Base-by-base conservation (phyloP, 2,797 vertebrate species). In the Erpetoichthys calabaricus region DNA sequence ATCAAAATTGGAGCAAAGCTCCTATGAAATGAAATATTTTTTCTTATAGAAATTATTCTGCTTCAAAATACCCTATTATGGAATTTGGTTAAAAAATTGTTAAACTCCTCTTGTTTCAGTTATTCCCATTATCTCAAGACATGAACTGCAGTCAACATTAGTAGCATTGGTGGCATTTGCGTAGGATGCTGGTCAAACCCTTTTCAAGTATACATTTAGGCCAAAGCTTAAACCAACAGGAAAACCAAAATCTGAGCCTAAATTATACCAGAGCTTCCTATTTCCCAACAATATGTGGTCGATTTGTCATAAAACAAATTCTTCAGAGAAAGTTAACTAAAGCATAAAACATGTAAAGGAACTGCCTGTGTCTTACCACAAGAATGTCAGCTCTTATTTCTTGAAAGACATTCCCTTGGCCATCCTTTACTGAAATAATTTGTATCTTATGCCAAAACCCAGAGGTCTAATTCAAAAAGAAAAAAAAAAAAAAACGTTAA, bases 331-430 rank as follows among this genome's bases (percentile, higher is more conserved):
- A 79, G 79, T 75, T 65, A 76, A 83, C 70, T 67, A 69, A 75
- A 82, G 67, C 62, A 52, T 72, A 66, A 74, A 78, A 83, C 81
- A 82, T 77, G 73, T 73, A 76, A 75, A 81, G 75, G 73, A 80
- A 78, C 78, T 72, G 80, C 73, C 69, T 73, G 75, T 66, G 76
- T 80, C 71, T 73, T 67, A 76, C 83, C 81, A 8, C 84, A 84
- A 78, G 70, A 79, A 83, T 82, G 80, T 71, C 63, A 47, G 70
- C 66, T 67, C 70, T 62, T 57, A 55, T 71, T 76, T 73, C 75
- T 79, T 77, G 67, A 81, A 84, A 81, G 75, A 72, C 74, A 65
- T 67, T 73, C 65, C 70, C 68, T 71, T 70, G 66, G 68, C 69
- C 57, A 64, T 67, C 68, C 71, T 75, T 67, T 70, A 76, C 70